Conservation (phyloP, 1,140 invertebrate species). For the Whitmania pigra region DNA sequence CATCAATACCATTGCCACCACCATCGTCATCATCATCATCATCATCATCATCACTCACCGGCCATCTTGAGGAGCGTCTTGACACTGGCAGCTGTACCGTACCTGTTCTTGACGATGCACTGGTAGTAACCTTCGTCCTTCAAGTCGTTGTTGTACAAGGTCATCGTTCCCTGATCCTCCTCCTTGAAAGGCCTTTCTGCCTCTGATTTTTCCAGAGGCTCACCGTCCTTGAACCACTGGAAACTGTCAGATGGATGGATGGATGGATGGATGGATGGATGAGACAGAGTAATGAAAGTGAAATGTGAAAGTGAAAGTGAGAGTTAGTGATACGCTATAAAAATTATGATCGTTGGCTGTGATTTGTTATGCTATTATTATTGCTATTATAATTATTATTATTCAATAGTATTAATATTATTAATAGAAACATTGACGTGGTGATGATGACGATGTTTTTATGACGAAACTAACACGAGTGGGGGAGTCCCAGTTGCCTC, state of each 20-base stretch:
- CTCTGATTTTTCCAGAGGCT: conserved; percentile 2
- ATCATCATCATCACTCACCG: conserved; percentile 1
- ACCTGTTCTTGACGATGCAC: conserved; percentile 23
- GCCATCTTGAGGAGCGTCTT: conserved; percentile 22
- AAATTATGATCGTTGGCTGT: background rate
- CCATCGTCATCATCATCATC: too few species aligned
- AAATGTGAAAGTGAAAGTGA: background rate
- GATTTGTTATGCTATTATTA: background rate
- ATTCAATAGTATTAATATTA: background rate
- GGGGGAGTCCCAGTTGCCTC: conserved; percentile 29
- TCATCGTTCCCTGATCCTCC: background rate
- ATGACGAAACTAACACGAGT: conserved; percentile 26
- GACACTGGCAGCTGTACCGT: conserved; percentile 13
- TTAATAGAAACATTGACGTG: too few species aligned
- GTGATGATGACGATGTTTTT: too few species aligned
- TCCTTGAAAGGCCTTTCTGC: background rate
- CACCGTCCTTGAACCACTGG: conserved; percentile 12
- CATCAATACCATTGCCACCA: too few species aligned
- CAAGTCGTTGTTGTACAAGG: too few species aligned
- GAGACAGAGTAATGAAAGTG: too few species aligned
- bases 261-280: too few species aligned
- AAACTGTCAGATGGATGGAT: conserved; percentile 6
- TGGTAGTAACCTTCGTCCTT: conserved; percentile 22
- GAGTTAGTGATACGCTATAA: background rate
- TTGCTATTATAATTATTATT: too few species aligned